Evolutionary conservation across 1,140 invertebrate species (phyloP), one percentile per base, ranked within the genome.

Genomic region (Caenorhabditis remanei): DNA sequence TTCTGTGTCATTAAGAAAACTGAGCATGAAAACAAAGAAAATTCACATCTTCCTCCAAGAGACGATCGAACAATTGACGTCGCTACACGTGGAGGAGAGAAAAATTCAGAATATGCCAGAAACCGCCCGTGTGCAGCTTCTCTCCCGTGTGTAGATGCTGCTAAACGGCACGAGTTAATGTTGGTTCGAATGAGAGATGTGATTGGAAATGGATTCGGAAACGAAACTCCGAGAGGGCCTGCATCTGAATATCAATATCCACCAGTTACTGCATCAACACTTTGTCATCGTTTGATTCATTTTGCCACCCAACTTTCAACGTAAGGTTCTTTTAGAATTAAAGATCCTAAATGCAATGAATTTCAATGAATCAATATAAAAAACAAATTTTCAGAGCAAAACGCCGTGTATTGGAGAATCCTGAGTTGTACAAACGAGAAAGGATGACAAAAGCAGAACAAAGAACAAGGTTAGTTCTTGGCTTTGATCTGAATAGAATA

Each of bases 101-200:
- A 83, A 63, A 86, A 86, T 85, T 41, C 41, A 40, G 67, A 87
- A 71, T 87, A 82, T 19, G 86, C 89, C 19, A 67, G 88, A 67
- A 85, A 56, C 40, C 84, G 83, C n/a, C 83, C 85, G 14, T 90
- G 90, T 84, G 85, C 88, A 83, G 90, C 88, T 8, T 90, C 94
- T n/a, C 91, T 96, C 61, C 96, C 96, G 0, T 93, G 95, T 65
- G 95, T 96, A 0, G 95, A 96, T 84, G 96, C 96, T n/a, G 94
- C 95, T 86, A 96, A 96, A 91, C 93, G 96, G 82, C 96, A 96
- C 91, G 95, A 96, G 83, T 93, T 96, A 13, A 96, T 95, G 8
- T 93, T 96, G 13, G 93, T 96, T 11, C 93, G 96, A 7, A 95
- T 96, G 93, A 95, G 96, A 90, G 96, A 96, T 93, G 93, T 96